Evolutionary conservation across 2,797 vertebrate genomes (phyloP).

Genomic region (Pampus argenteus): DNA sequence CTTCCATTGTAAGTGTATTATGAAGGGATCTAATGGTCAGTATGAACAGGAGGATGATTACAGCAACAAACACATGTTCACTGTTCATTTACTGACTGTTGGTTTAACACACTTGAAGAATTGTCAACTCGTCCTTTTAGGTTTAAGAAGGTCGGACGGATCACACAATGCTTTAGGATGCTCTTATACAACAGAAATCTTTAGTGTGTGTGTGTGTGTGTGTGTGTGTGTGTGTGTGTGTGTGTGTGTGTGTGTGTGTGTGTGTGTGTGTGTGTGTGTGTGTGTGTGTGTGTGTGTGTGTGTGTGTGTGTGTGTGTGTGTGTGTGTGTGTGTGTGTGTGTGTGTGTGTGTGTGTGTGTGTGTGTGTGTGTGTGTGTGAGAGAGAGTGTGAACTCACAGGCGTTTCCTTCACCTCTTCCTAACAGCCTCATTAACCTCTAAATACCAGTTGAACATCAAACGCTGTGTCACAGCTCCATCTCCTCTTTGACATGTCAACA

Average conservation of each 20-base stretch:
- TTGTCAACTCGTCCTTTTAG: no score
- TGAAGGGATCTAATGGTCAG: no score
- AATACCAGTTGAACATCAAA: conserved; percentile 83
- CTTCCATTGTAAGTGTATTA: no score
- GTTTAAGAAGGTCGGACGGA: no score
- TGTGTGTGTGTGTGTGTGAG: conserved; percentile 1
- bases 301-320: conserved; percentile 3
- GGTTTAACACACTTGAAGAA: no score
- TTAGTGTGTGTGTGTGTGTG: conserved; percentile 9
- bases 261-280: conserved; percentile 26
- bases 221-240: conserved; percentile 5
- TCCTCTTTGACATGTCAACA: conserved; percentile 23
- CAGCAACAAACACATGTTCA: no score
- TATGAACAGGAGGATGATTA: no score
- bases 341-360: conserved; percentile 12
- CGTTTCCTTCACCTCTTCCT: conserved; percentile 72
- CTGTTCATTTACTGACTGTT: no score
- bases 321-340: conserved; percentile 33
- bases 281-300: conserved; percentile 8
- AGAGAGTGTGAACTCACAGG: conserved; percentile 50
- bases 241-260: conserved; percentile 12
- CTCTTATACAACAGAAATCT: background rate
- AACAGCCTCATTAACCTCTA: conserved; percentile 84
- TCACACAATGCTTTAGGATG: no score
- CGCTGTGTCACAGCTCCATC: conserved; percentile 42